A percentile compares a stretch with the other conserved stretches of the same genome.
These are phyloP conservation scores for Trididemnum nubilum DNA, from an alignment of 23 tunicate species.

Conservation along the genomic window DNA sequence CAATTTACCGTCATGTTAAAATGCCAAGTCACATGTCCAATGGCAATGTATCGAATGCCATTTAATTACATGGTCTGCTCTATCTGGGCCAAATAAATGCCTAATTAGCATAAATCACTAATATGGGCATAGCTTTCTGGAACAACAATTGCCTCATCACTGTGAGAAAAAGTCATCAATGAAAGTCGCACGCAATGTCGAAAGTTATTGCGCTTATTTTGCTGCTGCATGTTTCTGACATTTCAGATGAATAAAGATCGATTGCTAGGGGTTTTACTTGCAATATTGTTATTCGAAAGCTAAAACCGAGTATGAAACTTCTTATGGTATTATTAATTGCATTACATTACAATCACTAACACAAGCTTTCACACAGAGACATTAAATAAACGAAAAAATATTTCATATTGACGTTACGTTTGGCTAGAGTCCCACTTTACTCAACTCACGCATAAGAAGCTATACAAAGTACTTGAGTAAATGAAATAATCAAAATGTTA, in stretches of 20 bases:
- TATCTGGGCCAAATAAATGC: too few species aligned
- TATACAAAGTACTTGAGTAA: background rate
- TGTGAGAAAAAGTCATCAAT: background rate
- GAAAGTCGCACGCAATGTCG: background rate
- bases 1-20: too few species aligned
- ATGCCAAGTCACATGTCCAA: too few species aligned
- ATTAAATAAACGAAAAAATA: background rate
- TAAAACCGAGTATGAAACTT: background rate
- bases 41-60: too few species aligned
- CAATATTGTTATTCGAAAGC: background rate
- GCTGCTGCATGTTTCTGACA: background rate
- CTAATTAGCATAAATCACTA: too few species aligned
- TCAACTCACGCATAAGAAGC: background rate
- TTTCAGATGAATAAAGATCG: background rate
- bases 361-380: background rate
- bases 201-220: background rate
- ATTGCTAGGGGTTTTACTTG: background rate
- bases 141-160: background rate
- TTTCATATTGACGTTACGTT: background rate
- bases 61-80: too few species aligned
- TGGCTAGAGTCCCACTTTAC: background rate
- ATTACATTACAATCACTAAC: background rate
- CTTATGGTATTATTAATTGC: background rate
- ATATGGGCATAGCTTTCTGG: too few species aligned
- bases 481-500: slow-evolving; percentile 4